Base-by-base conservation (phyloP, 2,888 invertebrate genomes). In the Athetis lepigone region DNA sequence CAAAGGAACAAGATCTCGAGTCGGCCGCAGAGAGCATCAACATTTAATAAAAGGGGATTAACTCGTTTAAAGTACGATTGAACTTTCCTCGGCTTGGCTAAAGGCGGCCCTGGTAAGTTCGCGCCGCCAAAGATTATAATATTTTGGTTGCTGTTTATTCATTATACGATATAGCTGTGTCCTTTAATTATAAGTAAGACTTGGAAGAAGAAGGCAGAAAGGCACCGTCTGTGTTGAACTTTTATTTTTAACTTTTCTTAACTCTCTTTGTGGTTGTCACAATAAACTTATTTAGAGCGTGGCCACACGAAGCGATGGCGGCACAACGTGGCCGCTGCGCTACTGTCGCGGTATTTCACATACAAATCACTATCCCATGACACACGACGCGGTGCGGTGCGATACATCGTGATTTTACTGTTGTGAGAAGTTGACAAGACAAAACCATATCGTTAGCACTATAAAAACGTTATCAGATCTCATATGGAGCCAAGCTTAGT, bases 1-100 rank as follows among this genome's bases (percentile, higher is more conserved):
- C 80, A 82, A 77, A 82, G 77, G 85, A 90, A 90, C 85, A 84
- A 86, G 88, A 89, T 89, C 84, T 83, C 79, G 75, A 74, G 80
- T 68, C 82, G 75, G 83, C 82, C 85, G 80, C 86, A 83, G 83
- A 85, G 85, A 89, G 87, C 90, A 92, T 92, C 90, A 92, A 91
- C 91, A 92, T 91, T 93, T 92, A 93, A 92, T 93, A 92, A 93
- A 93, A 90, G 86, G 84, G 87, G 89, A 92, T 92, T 92, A 93
- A 93, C 92, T 93, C 92, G 87, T 92, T 92, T 90, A 90, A 92
- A 93, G 88, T 92, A 87, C 90, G 89, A 92, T 92, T 90, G 89
- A 92, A 92, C 87, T 92, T 89, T 80, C 74, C 80, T 72, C 78
- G 81, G 84, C 70, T 88, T 84, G 71, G 78, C 76, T 80, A 85